Evolutionary conservation across 2,113 vertebrate genomes (phyloP), one percentile per base, ranked within the genome.

Genomic region (Alaudala cheleensis): DNA sequence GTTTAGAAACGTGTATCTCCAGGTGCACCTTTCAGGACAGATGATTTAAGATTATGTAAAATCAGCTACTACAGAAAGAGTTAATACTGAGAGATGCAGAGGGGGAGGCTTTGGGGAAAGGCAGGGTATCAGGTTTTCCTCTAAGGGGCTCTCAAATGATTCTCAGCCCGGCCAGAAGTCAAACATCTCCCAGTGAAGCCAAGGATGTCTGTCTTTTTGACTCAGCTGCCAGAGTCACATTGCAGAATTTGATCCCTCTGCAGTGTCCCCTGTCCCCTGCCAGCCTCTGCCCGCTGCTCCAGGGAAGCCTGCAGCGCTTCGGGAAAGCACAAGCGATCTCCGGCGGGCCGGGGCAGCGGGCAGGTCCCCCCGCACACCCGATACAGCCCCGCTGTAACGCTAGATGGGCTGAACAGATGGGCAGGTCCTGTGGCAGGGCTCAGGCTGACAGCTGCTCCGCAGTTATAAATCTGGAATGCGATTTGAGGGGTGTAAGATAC

Each of bases 391-490:
- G 91, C 93, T 91, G 96, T 96, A 97, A 97, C 13, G 89, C 86
- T 97, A 95, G 94, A 92, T 85, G 94, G 56, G 90, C 92, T 70
- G 92, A 94, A 86, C 95, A 97, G 96, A 96, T 96, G 96, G 93
- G 81, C 49, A 87, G 90, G 61, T 73, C 70, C 5, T 37, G 71
- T 45, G 91, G 80, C 96, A 90, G 88, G 82, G 95, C 94, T 95
- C 88, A 74, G 81, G 79, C 92, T 88, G 93, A 97, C 96, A 96
- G 96, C 96, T 96, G 95, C 95, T 96, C 85, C 71, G 96, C 96
- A 95, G 51, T 96, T 94, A 50, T 94, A 96, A 97, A 95, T 93
- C 96, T 93, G 95, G 96, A 97, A 97, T 97, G 96, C 86, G 94
- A 97, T 97, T 93, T 96, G 86, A 95, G 89, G 86, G 88, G 93